Evolutionary conservation across 2,888 invertebrate genomes (phyloP).

Genomic region (Acholoe squamosa): DNA sequence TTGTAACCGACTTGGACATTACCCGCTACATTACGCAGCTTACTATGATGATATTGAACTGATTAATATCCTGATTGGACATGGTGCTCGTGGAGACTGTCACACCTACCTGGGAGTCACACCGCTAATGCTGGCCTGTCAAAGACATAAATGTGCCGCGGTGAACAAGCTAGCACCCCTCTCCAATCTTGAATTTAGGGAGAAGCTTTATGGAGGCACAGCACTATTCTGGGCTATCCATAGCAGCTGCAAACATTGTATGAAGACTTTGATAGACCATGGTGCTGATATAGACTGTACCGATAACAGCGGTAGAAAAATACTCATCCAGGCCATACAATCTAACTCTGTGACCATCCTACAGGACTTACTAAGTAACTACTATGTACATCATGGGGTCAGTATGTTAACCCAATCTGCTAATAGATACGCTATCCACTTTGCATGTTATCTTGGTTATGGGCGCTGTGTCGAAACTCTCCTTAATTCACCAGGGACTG

Average conservation of each 20-base stretch:
- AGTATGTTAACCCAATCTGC: not conserved
- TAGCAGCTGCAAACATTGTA: conserved; percentile 63
- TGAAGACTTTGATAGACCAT: conserved; percentile 53
- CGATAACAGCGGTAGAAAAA: conserved; percentile 63
- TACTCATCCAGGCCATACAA: conserved; percentile 63
- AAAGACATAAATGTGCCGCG: conserved; percentile 62
- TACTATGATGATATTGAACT: conserved; percentile 61
- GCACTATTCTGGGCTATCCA: conserved; percentile 66
- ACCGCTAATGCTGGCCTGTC: conserved; percentile 66
- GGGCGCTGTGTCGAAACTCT: conserved; percentile 47
- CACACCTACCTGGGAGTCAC: conserved; percentile 65
- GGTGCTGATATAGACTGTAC: conserved; percentile 30
- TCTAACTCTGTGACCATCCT: conserved; percentile 56
- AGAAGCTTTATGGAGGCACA: conserved; percentile 65
- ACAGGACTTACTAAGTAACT: not conserved
- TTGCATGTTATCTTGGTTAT: conserved; percentile 58
- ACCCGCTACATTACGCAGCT: conserved; percentile 66
- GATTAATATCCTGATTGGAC: conserved; percentile 32
- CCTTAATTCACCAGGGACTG: not conserved
- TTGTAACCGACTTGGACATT: conserved; percentile 65
- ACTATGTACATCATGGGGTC: not conserved
- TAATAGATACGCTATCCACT: conserved; percentile 54
- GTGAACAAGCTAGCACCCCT: conserved; percentile 54
- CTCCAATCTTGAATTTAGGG: conserved; percentile 52
- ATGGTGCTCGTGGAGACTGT: conserved; percentile 63